Percentiles rank a stretch among this genome's conserved stretches.
Evolutionary conservation across 2,888 invertebrate genomes (phyloP).

Genomic region (Nomada flava): DNA sequence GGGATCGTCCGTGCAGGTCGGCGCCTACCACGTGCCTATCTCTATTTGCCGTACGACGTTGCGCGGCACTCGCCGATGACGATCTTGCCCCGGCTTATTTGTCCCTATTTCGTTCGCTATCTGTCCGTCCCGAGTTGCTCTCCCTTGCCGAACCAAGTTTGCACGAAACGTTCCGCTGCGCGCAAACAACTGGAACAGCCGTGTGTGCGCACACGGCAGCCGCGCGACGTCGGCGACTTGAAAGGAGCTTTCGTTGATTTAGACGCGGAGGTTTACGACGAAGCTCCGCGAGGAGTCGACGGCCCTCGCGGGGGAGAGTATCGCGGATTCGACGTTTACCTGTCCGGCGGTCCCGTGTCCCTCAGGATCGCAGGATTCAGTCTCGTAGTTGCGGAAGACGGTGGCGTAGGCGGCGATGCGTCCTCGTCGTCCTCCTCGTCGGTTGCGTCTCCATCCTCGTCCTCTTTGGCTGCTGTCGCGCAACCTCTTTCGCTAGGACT

Average conservation of each 20-base stretch:
- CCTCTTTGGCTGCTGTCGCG: constrained; percentile 84
- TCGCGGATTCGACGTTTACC: constrained; percentile 70
- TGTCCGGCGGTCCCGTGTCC: constrained; percentile 81
- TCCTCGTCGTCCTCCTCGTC: constrained; percentile 82
- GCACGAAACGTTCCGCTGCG: constrained; percentile 73
- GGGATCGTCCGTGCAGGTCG: constrained; percentile 67
- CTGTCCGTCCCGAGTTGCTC: background rate
- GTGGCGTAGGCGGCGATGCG: constrained; percentile 76
- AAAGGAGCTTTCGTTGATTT: constrained; percentile 71
- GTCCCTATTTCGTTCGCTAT: constrained; percentile 57
- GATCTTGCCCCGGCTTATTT: constrained; percentile 77
- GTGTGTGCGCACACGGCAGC: constrained; percentile 60
- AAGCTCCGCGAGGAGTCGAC: constrained; percentile 52
- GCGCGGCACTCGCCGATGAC: constrained; percentile 76
- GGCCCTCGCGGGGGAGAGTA: constrained; percentile 14
- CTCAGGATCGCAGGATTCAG: constrained; percentile 81
- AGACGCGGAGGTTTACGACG: constrained; percentile 55
- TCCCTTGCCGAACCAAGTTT: constrained; percentile 19
- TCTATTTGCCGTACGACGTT: constrained; percentile 82
- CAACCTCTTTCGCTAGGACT: constrained; percentile 83
- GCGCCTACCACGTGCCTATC: constrained; percentile 82
- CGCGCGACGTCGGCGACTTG: constrained; percentile 71
- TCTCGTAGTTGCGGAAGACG: constrained; percentile 78
- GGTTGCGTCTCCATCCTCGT: constrained; percentile 85
- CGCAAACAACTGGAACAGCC: constrained; percentile 68